Base-by-base conservation (phyloP, 1,140 invertebrate genomes). In the Paraescarpia echinospica region DNA sequence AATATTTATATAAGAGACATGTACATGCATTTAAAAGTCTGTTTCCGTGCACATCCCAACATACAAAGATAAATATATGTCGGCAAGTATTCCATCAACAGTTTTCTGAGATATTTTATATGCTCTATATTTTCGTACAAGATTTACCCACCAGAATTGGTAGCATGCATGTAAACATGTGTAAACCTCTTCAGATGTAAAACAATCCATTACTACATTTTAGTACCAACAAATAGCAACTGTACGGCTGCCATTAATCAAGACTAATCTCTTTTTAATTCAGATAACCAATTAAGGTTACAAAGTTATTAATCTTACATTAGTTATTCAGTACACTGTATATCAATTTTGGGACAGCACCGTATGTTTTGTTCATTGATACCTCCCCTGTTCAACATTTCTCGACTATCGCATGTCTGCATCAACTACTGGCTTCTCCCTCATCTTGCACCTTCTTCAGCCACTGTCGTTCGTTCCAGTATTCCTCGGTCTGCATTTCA, bases 401-500 rank as follows among this genome's bases (percentile, higher is more conserved):
- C 12, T 77, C 27, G 22, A 31, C 27, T 77, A 6, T 31, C 14
- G 22, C 2, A 22, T 18, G 59, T 77, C 59, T 77, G 59, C 59
- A 27, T 77, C 59, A 77, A 77, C 59, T 77, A 77, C 59, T 77
- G 27, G 59, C 59, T 27, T 77, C 59, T 77, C 59, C 59, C 59
- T 77, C 59, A 77, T 18, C 59, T 12, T 14, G 59, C 4, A 77
- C 1, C 59, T 77, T 31, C 59, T 77, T 77, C 59, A 77, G 14
- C 27, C 59, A 31, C 89, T 91, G 34, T 33, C 51, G n/a, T 31
- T 91, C 34, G 12, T 94, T 97, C 98, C 98, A 99, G 96, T 99
- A 99, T 93, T 98, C 97, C 92, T 97, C 97, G 2, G 98, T 98
- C 96, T 99, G 98, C 99, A 99, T 99, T 97, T 99, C 98, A 91